A percentile compares a stretch with the other conserved stretches of the same genome.
Conservation (phyloP, 2,113 vertebrate species). For the Indicator indicator region DNA sequence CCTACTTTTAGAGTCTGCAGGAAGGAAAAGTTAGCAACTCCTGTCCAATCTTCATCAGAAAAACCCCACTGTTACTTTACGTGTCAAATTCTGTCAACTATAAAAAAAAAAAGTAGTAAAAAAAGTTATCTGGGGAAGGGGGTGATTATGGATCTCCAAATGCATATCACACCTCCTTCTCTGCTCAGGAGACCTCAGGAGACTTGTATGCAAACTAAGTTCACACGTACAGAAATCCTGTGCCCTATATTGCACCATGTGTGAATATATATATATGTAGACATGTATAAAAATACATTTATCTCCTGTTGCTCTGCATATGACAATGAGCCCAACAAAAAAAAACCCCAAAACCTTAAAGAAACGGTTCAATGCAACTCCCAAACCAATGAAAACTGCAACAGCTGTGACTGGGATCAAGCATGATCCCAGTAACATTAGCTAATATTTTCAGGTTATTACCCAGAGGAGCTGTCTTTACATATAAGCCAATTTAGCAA, state of each 20-base stretch:
- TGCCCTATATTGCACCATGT: too few relatives aligned
- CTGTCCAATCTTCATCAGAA: background rate
- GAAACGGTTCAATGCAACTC: fast-evolving
- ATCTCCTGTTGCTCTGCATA: background rate
- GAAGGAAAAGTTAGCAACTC: background rate
- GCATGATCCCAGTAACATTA: background rate
- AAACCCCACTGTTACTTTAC: background rate
- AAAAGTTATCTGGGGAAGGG: background rate
- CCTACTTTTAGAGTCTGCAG: background rate
- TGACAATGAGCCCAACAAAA: background rate
- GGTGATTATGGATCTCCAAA: background rate
- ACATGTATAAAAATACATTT: background rate
- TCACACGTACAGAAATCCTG: background rate
- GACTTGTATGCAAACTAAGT: background rate
- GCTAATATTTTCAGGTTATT: background rate
- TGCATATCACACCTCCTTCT: background rate
- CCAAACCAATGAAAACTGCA: background rate
- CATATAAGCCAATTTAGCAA: background rate
- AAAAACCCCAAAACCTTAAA: background rate
- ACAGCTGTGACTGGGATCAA: background rate
- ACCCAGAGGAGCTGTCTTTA: conserved; percentile 32
- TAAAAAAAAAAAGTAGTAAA: background rate
- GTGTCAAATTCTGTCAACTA: background rate
- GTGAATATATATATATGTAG: background rate
- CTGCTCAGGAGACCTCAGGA: background rate